A percentile compares a stretch with the other conserved stretches of the same genome.
Evolutionary conservation across 2,888 invertebrate genomes (phyloP).

Genomic region (Ornithoptera priamus): DNA sequence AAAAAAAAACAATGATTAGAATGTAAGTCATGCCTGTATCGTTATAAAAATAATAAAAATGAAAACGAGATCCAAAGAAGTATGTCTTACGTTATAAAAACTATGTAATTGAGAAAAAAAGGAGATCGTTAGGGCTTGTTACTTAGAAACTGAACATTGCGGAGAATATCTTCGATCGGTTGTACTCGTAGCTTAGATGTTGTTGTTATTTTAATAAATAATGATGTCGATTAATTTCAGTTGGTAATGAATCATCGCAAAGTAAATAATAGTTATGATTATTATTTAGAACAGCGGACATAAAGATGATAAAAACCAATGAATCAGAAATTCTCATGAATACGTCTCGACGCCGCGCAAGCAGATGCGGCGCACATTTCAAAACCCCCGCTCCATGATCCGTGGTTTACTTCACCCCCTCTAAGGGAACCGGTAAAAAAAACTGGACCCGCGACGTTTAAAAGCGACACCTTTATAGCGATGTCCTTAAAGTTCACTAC

Average conservation of each 20-base stretch:
- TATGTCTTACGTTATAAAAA: too few relatives aligned
- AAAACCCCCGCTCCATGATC: slow-evolving; percentile 49
- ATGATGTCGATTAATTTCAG: neutral
- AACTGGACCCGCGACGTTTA: slow-evolving; percentile 44
- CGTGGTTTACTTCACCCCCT: slow-evolving; percentile 51
- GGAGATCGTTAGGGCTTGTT: too few relatives aligned
- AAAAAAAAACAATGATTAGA: too few relatives aligned
- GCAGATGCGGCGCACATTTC: slow-evolving; percentile 72
- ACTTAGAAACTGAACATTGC: too few relatives aligned
- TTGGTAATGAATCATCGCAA: neutral
- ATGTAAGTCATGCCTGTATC: too few relatives aligned
- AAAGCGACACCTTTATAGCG: slow-evolving; percentile 44
- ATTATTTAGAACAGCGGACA: slow-evolving; percentile 25
- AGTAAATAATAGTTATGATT: slow-evolving; percentile 3
- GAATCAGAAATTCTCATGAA: slow-evolving; percentile 76
- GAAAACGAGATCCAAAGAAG: too few relatives aligned
- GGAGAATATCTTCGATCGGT: too few relatives aligned
- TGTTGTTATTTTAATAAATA: neutral
- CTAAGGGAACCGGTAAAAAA: slow-evolving; percentile 71
- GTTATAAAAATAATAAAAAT: too few relatives aligned
- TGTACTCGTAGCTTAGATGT: too few relatives aligned
- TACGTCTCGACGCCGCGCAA: slow-evolving; percentile 45
- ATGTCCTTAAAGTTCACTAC: slow-evolving; percentile 36
- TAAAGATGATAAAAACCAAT: slow-evolving; percentile 48
- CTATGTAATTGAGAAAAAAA: too few relatives aligned